Conservation (phyloP, 1,140 invertebrate genomes). For the Meteorus sp. region DNA sequence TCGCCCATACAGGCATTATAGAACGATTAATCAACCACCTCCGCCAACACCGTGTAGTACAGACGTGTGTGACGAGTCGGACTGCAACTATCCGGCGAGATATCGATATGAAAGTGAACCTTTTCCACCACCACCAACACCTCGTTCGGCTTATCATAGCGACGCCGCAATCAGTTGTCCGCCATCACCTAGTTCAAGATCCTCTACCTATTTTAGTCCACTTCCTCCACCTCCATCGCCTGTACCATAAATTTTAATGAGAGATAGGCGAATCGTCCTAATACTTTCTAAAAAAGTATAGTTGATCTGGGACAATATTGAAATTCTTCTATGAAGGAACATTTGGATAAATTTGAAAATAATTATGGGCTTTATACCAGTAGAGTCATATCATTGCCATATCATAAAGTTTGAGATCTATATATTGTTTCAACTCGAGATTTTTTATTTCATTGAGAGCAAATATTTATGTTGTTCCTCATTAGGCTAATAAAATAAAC, state of each 20-base stretch:
- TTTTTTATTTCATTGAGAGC: background rate
- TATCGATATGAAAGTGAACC: slow-evolving; percentile 71
- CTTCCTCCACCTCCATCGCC: slow-evolving; percentile 74
- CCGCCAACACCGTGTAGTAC: slow-evolving; percentile 93
- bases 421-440: background rate
- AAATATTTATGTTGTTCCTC: background rate
- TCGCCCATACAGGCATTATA: slow-evolving; percentile 75
- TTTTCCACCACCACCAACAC: slow-evolving; percentile 83
- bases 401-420: background rate
- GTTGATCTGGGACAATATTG: background rate
- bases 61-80: slow-evolving; percentile 88
- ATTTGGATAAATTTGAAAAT: background rate
- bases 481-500: slow-evolving; percentile 8
- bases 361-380: background rate
- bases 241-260: slow-evolving; percentile 65
- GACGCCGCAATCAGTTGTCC: slow-evolving; percentile 69
- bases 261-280: too few species aligned
- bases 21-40: slow-evolving; percentile 80
- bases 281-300: background rate
- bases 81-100: slow-evolving; percentile 67
- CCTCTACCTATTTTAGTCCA: slow-evolving; percentile 74
- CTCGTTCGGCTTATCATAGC: slow-evolving; percentile 74
- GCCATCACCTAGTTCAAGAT: slow-evolving; percentile 77
- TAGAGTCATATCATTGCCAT: too few species aligned
- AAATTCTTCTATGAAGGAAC: background rate